Percentiles rank a stretch among this genome's conserved stretches.
Evolutionary conservation across 2,888 invertebrate species (phyloP).

Genomic region (Andricus quercusramuli): DNA sequence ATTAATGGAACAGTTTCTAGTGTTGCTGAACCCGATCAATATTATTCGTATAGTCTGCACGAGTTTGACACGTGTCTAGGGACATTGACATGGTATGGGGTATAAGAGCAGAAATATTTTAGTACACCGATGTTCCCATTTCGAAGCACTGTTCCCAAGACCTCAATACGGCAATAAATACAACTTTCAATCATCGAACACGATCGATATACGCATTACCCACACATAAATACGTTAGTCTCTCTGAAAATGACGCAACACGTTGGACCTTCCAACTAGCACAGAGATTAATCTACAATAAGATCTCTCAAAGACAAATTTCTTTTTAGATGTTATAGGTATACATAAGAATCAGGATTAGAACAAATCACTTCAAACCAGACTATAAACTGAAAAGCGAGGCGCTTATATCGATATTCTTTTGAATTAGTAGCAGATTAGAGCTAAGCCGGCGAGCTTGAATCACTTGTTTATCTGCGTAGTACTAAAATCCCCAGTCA

Average conservation of each 20-base stretch:
- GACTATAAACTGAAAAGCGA: not conserved
- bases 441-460: not conserved
- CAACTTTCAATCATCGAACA: constrained; percentile 16
- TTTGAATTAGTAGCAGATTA: not conserved
- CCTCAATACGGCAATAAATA: constrained; percentile 16
- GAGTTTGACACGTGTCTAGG: constrained; percentile 20
- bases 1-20: not conserved
- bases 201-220: not conserved
- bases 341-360: not conserved
- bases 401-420: not conserved
- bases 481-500: not conserved
- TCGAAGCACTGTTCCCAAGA: not conserved
- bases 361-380: not conserved
- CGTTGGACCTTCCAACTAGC: not conserved
- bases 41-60: constrained; percentile 10
- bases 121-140: not conserved
- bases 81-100: constrained; percentile 9
- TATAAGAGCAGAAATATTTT: constrained; percentile 11
- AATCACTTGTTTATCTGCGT: not conserved
- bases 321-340: not conserved
- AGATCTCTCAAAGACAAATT: not conserved
- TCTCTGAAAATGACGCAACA: not conserved
- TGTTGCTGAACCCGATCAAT: not conserved
- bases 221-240: not conserved
- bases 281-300: not conserved